Conservation (phyloP, 2,797 vertebrate species). For the Todus mexicanus region DNA sequence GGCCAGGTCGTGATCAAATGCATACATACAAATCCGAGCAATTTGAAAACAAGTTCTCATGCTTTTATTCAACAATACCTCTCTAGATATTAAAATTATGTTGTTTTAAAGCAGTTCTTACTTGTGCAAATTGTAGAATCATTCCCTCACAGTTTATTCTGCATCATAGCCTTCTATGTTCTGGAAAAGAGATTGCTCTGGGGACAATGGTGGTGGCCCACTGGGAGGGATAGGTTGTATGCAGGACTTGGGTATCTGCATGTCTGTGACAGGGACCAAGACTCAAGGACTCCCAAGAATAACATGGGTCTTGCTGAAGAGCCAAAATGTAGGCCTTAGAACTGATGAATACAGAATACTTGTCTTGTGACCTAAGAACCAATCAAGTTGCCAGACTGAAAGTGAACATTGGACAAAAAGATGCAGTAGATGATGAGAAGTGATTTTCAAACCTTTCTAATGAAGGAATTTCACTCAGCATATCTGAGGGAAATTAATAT, state of each 20-base stretch:
- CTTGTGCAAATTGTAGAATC: not conserved
- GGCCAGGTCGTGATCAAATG: not conserved
- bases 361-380: not conserved
- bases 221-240: not conserved
- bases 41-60: not conserved
- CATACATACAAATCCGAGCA: not conserved
- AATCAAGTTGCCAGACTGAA: not conserved
- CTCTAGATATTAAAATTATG: not conserved
- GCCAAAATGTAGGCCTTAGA: not conserved
- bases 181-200: not conserved
- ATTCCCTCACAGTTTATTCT: not conserved
- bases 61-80: not conserved
- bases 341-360: not conserved
- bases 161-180: not conserved
- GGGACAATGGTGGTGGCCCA: not conserved
- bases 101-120: not conserved
- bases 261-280: not conserved
- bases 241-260: accelerated
- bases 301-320: not conserved
- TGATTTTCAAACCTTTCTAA: not conserved
- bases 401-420: not conserved
- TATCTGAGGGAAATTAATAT: not conserved
- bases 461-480: not conserved
- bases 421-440: not conserved
- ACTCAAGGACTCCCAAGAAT: not conserved